Base-by-base conservation (phyloP, 2,888 invertebrate species). In the Didymodactylos carnosus region DNA sequence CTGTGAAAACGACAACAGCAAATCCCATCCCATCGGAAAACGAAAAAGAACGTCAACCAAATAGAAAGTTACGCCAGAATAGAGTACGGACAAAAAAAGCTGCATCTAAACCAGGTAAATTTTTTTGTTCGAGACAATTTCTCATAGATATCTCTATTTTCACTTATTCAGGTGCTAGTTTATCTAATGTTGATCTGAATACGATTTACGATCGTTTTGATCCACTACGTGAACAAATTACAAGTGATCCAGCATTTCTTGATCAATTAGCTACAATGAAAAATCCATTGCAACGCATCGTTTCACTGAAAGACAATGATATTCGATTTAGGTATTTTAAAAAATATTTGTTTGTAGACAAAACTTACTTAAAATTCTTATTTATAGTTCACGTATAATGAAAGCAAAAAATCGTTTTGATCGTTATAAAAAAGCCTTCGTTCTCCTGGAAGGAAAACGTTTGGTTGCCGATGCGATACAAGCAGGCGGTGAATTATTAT, bases 381-480 rank as follows among this genome's bases (percentile, higher is more conserved):
- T n/a, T 53, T 7, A 6, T 62, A 62, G 62, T 62, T 35, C 29
- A 35, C 62, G 62, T 35, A 35, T 62, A 19, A 62, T 62, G 8
- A 62, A 62, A 35, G 62, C 62, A 62, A 62, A 62, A 62, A 62
- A 25, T 62, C 62, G 62, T 27, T 35, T 35, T 35, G 62, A 62
- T 35, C 62, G 62, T 72, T 46, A 69, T 11, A 73, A 70, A 35
- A 39, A 73, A 29, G 43, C 16, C 11, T 69, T 69, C 8, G 19
- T 74, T 16, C 35, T 74, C 25, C 41, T 74, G 11, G 74, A 74
- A 71, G 74, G 74, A 46, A 74, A 74, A 74, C 71, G 51, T 25
- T 39, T 74, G 16, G n/a, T 74, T 13, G 49, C 23, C 41, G 74
- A 74, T 71, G 74, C 74, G 10, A 62, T 62, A 11, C 62, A 62